Evolutionary conservation across 2,113 vertebrate species (phyloP), one percentile per base, ranked within the genome.

Genomic region (Caretta caretta): DNA sequence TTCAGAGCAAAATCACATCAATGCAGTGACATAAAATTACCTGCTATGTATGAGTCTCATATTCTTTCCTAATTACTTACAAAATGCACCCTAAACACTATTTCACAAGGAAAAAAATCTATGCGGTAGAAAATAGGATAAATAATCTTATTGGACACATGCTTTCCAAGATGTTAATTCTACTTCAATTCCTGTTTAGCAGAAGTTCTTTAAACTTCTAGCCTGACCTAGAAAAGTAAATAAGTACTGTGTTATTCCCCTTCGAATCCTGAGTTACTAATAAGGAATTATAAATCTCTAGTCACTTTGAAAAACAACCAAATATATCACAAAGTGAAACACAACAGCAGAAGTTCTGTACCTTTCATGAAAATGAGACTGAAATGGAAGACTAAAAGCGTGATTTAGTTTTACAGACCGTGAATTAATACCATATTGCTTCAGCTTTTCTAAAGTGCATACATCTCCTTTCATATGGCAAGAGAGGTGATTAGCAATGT

Each of bases 241-340:
- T 97, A 97, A 97, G 83, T 91, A 92, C 94, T 97, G 89, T 92
- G 91, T 56, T 93, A 95, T 91, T 97, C 88, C 87, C 96, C 94
- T 96, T 83, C 94, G 96, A 97, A 86, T 56, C 88, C 80, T 84
- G 96, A 95, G 96, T 93, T 97, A 97, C 94, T 90, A 97, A 95
- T 93, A 97, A 97, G 89, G 93, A 96, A 97, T 98, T 96, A 95
- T 92, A 97, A 97, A 96, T 97, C 94, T 98, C 91, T 89, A 95
- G 95, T 97, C 85, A 95, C 59, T 97, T 96, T 97, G 96, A 88
- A 92, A 96, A 94, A 93, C 88, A 97, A 97, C 83, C 95, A 97
- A 98, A 93, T 80, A 93, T 27, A 93, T 95, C 92, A 91, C 92
- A 90, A 95, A 96, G 90, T 90, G 92, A 95, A 97, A 97, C 94